phyloP scores from a whole-genome alignment of 2,113 vertebrate genomes.

The Hassar affinis region DNA sequence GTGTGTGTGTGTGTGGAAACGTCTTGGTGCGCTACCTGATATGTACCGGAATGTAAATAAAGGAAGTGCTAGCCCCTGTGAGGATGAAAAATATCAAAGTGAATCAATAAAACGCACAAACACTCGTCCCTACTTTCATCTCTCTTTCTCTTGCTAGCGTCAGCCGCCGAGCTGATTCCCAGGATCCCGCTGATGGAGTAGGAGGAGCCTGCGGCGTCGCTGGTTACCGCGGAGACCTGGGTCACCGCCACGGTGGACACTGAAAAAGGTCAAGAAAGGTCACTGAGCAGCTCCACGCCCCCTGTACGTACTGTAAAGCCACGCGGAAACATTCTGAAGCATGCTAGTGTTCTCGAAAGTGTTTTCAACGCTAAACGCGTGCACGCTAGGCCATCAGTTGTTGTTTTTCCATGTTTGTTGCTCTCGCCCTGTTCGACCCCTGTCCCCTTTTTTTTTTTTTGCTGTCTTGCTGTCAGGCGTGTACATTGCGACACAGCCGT shows the following conservation, averaged over 20 bases:
- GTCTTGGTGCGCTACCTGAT: conserved; percentile 29
- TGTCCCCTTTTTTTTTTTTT: neutral
- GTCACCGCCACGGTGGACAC: conserved; percentile 90
- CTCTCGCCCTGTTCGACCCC: conserved; percentile 20
- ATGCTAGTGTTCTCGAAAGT: too few relatives aligned
- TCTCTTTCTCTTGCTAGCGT: conserved; percentile 93
- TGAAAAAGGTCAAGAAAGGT: conserved; percentile 64
- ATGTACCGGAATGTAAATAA: conserved; percentile 10
- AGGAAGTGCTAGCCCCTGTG: neutral
- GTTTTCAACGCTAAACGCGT: neutral
- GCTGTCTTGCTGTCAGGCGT: neutral
- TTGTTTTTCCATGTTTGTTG: conserved; percentile 23
- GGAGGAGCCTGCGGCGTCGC: conserved; percentile 90
- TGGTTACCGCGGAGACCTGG: conserved; percentile 90
- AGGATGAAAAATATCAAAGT: too few relatives aligned
- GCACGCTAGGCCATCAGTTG: neutral
- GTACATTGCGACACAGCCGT: too few relatives aligned
- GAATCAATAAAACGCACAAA: conserved; percentile 10
- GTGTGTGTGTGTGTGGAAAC: conserved; percentile 54
- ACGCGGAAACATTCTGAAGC: too few relatives aligned
- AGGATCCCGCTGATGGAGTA: conserved; percentile 98
- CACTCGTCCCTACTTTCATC: conserved; percentile 83
- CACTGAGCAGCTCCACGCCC: too few relatives aligned
- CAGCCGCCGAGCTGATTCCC: conserved; percentile 88
- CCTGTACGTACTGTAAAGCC: too few relatives aligned